Percentiles rank a stretch among this genome's conserved stretches.
Evolutionary conservation across 2,113 vertebrate genomes (phyloP).

Genomic region (Pristiophorus japonicus): DNA sequence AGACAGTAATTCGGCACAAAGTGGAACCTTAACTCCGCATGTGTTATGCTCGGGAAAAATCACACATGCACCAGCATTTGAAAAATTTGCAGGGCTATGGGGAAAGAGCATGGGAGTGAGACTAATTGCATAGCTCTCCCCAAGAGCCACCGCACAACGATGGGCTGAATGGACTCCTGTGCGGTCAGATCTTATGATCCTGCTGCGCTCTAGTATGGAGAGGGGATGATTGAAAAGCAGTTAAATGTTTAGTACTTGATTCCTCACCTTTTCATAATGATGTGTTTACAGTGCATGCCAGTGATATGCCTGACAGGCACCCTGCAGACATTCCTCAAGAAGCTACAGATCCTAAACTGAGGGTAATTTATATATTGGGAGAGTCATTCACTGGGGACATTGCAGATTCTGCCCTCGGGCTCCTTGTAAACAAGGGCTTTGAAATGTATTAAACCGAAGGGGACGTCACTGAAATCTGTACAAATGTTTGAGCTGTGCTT

Average conservation of each 20-base stretch:
- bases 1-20: no score
- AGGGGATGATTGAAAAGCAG: background rate
- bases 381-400: background rate
- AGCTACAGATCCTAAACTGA: background rate
- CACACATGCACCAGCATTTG: background rate
- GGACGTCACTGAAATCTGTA: background rate
- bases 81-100: background rate
- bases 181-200: background rate
- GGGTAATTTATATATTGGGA: constrained; percentile 24
- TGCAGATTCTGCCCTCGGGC: background rate
- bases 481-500: background rate
- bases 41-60: background rate
- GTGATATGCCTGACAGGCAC: background rate
- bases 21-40: background rate
- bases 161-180: background rate
- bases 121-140: background rate
- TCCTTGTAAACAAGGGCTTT: background rate
- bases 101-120: background rate
- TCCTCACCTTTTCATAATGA: background rate
- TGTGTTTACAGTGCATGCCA: background rate
- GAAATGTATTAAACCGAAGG: background rate
- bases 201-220: background rate
- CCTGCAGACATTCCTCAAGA: background rate
- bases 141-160: background rate
- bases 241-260: background rate